phyloP scores from a whole-genome alignment of 2,113 vertebrate species.

The Gadus chalcogrammus region DNA sequence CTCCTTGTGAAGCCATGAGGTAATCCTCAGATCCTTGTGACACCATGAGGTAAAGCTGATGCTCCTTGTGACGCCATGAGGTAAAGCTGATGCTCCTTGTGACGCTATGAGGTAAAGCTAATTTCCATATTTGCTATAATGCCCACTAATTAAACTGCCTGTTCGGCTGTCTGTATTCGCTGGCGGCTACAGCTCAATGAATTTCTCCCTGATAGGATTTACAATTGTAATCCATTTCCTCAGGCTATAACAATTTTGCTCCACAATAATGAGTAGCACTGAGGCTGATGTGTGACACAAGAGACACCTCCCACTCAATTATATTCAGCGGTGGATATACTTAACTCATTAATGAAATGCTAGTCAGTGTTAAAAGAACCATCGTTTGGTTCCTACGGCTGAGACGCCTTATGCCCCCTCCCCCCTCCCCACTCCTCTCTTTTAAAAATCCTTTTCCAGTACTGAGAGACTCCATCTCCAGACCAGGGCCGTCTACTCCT shows the following conservation, averaged over 20 bases:
- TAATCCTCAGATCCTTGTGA: no score
- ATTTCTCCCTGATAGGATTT: constrained; percentile 31
- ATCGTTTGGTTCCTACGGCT: neutral
- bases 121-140: constrained; percentile 21
- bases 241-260: no score
- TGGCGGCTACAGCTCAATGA: constrained; percentile 13
- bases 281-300: neutral
- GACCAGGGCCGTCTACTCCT: constrained; percentile 27
- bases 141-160: constrained; percentile 37
- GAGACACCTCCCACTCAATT: neutral
- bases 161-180: neutral
- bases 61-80: no score
- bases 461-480: constrained; percentile 9
- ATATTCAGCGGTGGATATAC: neutral
- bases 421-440: no score
- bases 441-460: neutral
- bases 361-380: neutral
- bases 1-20: no score
- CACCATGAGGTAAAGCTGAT: no score
- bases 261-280: neutral
- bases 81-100: neutral
- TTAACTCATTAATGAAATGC: neutral
- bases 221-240: constrained; percentile 10
- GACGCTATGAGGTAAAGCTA: constrained; percentile 2
- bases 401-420: neutral